Evolutionary conservation across 2,113 vertebrate genomes (phyloP).

Genomic region (Probosciger aterrimus): DNA sequence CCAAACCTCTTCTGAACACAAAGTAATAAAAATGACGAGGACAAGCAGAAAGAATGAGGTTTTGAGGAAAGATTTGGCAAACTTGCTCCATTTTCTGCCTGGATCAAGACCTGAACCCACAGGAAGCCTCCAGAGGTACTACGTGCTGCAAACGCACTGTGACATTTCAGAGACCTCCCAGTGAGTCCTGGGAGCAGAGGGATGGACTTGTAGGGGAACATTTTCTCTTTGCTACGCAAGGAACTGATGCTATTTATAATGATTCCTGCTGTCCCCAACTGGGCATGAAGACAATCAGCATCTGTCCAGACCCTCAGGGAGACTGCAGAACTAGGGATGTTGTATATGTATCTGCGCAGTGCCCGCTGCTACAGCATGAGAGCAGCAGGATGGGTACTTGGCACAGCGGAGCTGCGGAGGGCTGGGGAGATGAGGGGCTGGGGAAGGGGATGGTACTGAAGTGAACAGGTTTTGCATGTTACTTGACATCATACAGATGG

Average conservation of each 20-base stretch:
- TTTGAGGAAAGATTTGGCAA: not conserved
- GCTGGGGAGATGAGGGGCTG: not conserved
- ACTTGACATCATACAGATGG: conserved; percentile 59
- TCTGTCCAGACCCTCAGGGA: conserved; percentile 57
- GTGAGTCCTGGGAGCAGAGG: conserved; percentile 4
- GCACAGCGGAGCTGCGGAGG: not conserved
- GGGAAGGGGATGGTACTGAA: not conserved
- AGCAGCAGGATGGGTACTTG: not conserved
- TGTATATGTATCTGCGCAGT: not conserved
- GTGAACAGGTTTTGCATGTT: not conserved
- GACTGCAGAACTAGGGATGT: not conserved
- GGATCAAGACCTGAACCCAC: conserved; percentile 36
- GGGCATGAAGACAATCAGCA: conserved; percentile 54
- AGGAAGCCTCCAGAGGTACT: conserved; percentile 43
- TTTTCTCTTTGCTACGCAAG: not conserved
- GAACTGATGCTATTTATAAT: conserved; percentile 51
- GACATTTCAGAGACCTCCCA: conserved; percentile 38
- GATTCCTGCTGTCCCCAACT: conserved; percentile 39
- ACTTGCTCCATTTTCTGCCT: not conserved
- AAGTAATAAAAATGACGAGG: not conserved
- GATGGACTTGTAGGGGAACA: conserved; percentile 1
- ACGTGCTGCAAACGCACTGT: not conserved
- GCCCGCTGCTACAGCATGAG: not conserved
- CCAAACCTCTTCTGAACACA: not conserved
- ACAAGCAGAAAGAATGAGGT: not conserved